phyloP scores from a whole-genome alignment of 2,113 vertebrate genomes.

The Mesitornis unicolor region DNA sequence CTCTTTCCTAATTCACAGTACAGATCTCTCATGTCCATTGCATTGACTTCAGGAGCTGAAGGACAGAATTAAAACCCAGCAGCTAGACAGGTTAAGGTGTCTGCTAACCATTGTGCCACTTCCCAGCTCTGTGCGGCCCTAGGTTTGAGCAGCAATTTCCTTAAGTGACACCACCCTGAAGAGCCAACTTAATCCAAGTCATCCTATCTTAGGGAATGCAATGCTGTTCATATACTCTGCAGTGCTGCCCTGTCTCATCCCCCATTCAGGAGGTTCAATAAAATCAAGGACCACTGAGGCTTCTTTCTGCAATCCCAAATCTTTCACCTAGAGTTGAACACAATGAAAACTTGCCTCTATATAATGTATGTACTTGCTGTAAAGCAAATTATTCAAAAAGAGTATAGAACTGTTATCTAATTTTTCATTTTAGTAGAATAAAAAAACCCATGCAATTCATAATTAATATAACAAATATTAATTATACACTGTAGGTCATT shows the following conservation, averaged over 20 bases:
- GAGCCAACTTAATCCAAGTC: background rate
- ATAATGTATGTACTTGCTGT: background rate
- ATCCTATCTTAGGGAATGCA: background rate
- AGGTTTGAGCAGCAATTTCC: background rate
- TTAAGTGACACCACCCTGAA: background rate
- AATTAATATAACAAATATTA: background rate
- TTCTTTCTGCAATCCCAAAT: background rate
- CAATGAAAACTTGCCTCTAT: background rate
- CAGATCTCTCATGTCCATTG: background rate
- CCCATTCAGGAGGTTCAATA: background rate
- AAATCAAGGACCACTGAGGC: accelerated
- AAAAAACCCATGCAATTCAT: background rate
- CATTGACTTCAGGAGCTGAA: background rate
- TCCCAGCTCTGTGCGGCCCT: background rate
- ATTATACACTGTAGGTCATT: background rate
- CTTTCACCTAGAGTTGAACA: background rate
- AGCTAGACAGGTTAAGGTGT: background rate
- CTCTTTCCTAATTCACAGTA: background rate
- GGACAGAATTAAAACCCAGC: background rate
- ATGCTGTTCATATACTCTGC: background rate
- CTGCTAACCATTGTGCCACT: background rate
- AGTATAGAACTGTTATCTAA: background rate
- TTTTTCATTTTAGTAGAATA: constrained; percentile 1
- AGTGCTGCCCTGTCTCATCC: background rate
- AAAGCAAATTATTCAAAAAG: background rate